These are phyloP conservation scores for Acanthosepion esculentum DNA, from an alignment of 2,888 invertebrate genomes.

Conservation along the genomic window DNA sequence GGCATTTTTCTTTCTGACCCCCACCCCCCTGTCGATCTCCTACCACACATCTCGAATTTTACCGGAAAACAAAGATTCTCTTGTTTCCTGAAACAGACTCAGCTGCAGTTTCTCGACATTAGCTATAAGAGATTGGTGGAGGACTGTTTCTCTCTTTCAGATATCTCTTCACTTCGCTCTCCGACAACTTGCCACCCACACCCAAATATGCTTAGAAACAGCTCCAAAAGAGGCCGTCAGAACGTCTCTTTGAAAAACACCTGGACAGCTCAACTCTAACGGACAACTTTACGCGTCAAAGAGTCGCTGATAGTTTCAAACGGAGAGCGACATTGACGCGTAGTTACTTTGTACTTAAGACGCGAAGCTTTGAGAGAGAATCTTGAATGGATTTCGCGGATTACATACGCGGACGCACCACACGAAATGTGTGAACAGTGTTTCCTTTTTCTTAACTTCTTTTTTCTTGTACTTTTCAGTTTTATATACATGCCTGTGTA, in stretches of 20 bases:
- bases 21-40: too few relatives aligned
- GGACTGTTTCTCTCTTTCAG: neutral
- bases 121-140: too few relatives aligned
- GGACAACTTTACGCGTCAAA: constrained; percentile 33
- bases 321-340: neutral
- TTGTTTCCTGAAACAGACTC: neutral
- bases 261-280: constrained; percentile 20
- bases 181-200: neutral
- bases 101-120: neutral
- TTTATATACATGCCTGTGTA: neutral
- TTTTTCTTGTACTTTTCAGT: neutral
- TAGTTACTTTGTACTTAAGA: neutral
- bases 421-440: neutral
- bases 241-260: neutral
- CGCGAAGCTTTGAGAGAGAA: neutral
- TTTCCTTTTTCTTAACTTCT: neutral
- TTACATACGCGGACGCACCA: neutral
- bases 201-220: neutral
- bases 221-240: neutral
- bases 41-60: neutral
- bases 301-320: constrained; percentile 33
- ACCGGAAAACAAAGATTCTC: neutral
- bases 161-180: neutral
- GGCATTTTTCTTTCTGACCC: too few relatives aligned
- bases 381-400: neutral